Base-by-base conservation (phyloP, 2,113 vertebrate species). In the Centropristis striata region DNA sequence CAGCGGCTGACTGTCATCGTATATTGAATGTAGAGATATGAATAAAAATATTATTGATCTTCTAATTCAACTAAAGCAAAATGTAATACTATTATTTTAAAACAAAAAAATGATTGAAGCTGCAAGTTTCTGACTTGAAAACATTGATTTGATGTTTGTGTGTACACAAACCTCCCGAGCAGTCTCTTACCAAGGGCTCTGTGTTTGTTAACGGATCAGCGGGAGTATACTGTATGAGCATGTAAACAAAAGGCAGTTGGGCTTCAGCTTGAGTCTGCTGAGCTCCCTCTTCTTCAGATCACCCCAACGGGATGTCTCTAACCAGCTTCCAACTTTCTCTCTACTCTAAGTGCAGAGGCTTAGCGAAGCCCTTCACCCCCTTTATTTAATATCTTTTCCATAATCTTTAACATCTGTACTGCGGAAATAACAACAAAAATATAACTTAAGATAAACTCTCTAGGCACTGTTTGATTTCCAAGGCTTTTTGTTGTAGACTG, bases 391-490 rank as follows among this genome's bases (percentile, higher is more conserved):
- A 84, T 50, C 61, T 61, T 68, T 51, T 66, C 47, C 78, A 81
- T 82, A 81, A 80, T 86, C 59, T 80, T 85, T 57, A 60, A 67
- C 71, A 85, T 90, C 67, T 84, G 72, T 77, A 83, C 86, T 88
- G 91, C 64, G 60, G 82, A 81, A 83, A 90, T 71, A 84, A 88
- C 80, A 90, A 90, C 75, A 86, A 78, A 92, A 89, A 86, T 75
- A 91, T 77, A 90, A 91, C 87, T 92, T 92, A 90, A 92, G 75
- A 90, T 91, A 94, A 94, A 93, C 92, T 92, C 89, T 95, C 90
- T 93, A 96, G 95, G 95, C 95, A 96, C 95, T 95, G 92, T 94
- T 93, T 94, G 93, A 95, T 94, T 94, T 94, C 92, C 91, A 95
- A 96, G 94, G 94, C 94, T 93, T 93, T 92, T 89, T 88, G 90